Conservation (phyloP, 2,113 vertebrate genomes). For the Bos javanicus region DNA sequence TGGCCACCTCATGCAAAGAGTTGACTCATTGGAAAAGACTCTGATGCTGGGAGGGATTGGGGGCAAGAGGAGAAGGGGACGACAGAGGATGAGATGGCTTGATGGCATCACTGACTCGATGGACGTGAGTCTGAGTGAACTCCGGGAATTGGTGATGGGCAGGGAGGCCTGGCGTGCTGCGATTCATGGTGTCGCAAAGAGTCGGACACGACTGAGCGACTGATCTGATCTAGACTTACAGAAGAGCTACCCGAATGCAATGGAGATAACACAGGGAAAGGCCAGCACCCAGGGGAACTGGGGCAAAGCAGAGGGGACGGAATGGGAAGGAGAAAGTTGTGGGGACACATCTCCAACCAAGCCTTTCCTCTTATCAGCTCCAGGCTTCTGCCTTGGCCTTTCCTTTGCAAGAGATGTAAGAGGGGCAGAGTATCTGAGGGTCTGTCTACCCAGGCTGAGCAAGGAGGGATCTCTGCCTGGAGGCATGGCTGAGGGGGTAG, state of each 20-base stretch:
- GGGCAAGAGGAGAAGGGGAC: no score
- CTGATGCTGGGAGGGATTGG: no score
- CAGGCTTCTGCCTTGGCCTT: neutral
- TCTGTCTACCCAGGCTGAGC: neutral
- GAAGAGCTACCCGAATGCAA: neutral
- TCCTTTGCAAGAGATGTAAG: neutral
- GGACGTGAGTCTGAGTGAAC: no score
- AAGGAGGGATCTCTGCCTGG: neutral
- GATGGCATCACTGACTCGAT: no score
- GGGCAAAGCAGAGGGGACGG: neutral
- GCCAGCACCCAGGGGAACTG: neutral
- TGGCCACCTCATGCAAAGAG: no score
- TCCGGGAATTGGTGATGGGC: no score
- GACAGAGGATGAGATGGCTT: no score
- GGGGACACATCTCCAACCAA: neutral
- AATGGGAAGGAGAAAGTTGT: neutral
- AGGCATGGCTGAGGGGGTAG: neutral
- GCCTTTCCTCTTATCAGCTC: neutral
- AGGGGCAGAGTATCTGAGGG: neutral
- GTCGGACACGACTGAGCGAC: no score
- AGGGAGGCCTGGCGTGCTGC: no score
- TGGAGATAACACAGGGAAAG: neutral
- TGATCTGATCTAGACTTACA: neutral
- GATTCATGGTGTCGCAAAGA: no score
- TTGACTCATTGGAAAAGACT: no score